Conservation (phyloP, 2,113 vertebrate species). For the Pseudopipra pipra region DNA sequence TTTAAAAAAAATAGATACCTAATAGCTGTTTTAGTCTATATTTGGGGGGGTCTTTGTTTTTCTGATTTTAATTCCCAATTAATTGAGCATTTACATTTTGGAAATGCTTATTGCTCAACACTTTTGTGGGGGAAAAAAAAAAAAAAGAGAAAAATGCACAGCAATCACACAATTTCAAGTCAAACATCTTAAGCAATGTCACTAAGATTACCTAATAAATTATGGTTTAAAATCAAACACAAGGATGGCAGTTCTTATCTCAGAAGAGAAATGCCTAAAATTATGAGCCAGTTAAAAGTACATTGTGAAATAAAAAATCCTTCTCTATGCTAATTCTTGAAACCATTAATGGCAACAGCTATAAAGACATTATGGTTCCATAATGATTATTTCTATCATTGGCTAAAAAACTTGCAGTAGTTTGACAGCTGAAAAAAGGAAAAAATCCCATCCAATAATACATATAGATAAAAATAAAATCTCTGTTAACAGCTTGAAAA, state of each 20-base stretch:
- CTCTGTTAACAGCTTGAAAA: background rate
- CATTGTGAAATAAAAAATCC: background rate
- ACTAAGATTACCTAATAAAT: background rate
- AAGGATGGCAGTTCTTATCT: background rate
- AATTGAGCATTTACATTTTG: background rate
- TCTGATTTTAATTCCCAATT: background rate
- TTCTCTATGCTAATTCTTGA: background rate
- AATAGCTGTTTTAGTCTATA: background rate
- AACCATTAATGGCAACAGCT: background rate
- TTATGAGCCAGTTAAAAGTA: background rate
- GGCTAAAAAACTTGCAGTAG: background rate
- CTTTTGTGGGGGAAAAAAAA: background rate
- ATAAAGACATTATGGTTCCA: background rate
- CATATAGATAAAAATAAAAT: conserved; percentile 20
- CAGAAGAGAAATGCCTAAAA: conserved; percentile 3
- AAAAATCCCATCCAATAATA: background rate
- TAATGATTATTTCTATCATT: background rate
- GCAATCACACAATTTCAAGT: background rate
- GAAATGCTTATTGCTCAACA: background rate
- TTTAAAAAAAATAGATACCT: background rate
- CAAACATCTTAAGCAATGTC: background rate
- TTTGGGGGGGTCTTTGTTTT: background rate
- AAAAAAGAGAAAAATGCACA: background rate
- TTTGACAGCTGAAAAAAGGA: background rate
- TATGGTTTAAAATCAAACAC: background rate